These are phyloP conservation scores for Xenopus laevis DNA, from an alignment of 2,113 vertebrate species.

Conservation along the genomic window DNA sequence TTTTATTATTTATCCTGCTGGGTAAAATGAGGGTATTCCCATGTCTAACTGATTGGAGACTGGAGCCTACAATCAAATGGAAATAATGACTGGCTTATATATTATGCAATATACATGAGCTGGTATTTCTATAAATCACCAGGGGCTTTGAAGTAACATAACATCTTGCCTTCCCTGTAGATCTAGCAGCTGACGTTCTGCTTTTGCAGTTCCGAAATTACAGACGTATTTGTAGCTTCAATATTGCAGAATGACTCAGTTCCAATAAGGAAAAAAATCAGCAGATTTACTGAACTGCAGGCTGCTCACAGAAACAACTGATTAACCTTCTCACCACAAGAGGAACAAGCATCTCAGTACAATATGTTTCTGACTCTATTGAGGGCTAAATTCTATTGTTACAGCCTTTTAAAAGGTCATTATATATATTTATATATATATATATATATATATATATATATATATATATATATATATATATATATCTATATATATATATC, in stretches of 20 bases:
- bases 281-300: constrained; percentile 24
- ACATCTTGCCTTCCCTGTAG: background rate
- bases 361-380: background rate
- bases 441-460: too few relatives aligned
- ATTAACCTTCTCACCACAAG: background rate
- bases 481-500: too few relatives aligned
- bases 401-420: too few relatives aligned
- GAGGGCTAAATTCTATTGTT: background rate
- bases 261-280: constrained; percentile 4
- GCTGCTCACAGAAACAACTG: background rate
- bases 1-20: too few relatives aligned
- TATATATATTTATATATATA: too few relatives aligned
- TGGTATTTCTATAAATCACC: background rate
- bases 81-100: too few relatives aligned
- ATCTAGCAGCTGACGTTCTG: background rate
- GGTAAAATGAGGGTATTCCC: too few relatives aligned
- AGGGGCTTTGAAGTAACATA: background rate
- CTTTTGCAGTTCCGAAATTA: background rate
- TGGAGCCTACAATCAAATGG: too few relatives aligned
- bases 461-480: too few relatives aligned
- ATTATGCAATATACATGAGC: background rate
- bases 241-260: constrained; percentile 27
- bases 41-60: too few relatives aligned
- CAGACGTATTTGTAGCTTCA: constrained; percentile 6
- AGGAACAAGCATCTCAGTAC: background rate